A percentile compares a stretch with the other conserved stretches of the same genome.
phyloP scores from a whole-genome alignment of 2,113 vertebrate genomes.

The Dicerorhinus sumatrensis region DNA sequence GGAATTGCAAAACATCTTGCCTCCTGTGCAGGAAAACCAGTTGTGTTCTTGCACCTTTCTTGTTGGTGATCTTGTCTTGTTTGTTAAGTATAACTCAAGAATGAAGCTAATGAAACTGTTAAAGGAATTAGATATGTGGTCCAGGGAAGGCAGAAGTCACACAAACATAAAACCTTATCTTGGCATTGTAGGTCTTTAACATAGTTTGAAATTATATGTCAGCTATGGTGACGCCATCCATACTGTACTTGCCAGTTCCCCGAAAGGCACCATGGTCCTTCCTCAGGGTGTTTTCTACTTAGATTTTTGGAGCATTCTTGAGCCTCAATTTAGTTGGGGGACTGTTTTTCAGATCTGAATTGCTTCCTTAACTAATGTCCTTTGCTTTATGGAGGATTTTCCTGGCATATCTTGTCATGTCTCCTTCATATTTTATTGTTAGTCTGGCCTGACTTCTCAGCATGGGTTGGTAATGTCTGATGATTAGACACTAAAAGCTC shows the following conservation, averaged over 20 bases:
- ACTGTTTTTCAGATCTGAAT: not conserved
- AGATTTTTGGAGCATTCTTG: not conserved
- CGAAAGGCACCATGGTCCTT: not conserved
- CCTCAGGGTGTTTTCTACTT: not conserved
- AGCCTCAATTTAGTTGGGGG: not conserved
- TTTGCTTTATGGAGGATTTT: not conserved
- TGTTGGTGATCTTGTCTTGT: conserved; percentile 15
- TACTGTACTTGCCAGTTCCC: not conserved
- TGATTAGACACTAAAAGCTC: not conserved
- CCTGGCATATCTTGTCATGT: not conserved
- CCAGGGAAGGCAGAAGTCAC: conserved; percentile 22
- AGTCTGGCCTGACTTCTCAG: not conserved
- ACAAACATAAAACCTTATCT: not conserved
- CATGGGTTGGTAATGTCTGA: not conserved
- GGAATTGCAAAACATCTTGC: not conserved
- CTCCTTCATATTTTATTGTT: not conserved
- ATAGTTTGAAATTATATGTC: not conserved
- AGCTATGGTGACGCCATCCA: not conserved
- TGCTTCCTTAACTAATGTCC: not conserved
- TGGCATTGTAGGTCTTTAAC: not conserved
- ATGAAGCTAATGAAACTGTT: not conserved
- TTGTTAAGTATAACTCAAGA: conserved; percentile 39
- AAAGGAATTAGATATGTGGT: not conserved
- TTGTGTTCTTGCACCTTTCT: not conserved
- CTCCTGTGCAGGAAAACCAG: not conserved